Evolutionary conservation across 2,888 invertebrate species (phyloP).

Genomic region (Eilema sororculum): DNA sequence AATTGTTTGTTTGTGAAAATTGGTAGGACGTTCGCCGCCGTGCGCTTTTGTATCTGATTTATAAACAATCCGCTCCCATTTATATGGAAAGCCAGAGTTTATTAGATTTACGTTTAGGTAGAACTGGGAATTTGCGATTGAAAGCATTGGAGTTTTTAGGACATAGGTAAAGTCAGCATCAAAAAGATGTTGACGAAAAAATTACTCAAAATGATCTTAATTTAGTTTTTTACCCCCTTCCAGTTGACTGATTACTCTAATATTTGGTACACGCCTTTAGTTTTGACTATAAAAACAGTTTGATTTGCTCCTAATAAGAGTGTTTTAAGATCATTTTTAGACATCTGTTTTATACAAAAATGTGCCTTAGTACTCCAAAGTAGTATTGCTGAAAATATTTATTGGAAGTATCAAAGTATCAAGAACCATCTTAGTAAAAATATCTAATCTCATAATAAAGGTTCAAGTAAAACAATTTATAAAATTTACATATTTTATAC

Average conservation of each 20-base stretch:
- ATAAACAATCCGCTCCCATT: constrained; percentile 7
- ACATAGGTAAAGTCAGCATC: no score
- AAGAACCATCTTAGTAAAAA: neutral
- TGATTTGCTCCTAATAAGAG: no score
- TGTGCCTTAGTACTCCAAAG: neutral
- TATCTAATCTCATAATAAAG: neutral
- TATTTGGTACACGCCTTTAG: no score
- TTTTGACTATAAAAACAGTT: no score
- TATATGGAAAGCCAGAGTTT: neutral
- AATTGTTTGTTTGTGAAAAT: constrained; percentile 32
- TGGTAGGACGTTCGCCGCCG: neutral
- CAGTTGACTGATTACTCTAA: no score
- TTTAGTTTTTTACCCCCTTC: no score
- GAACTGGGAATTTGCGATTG: constrained; percentile 5
- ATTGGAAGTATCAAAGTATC: no score
- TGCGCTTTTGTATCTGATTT: constrained; percentile 11
- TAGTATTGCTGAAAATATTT: neutral
- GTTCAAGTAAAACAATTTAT: neutral
- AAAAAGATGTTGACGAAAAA: no score
- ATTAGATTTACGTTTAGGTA: neutral
- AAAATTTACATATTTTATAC: no score
- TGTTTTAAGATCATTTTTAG: neutral
- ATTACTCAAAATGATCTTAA: no score
- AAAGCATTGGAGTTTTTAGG: constrained; percentile 2
- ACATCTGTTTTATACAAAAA: neutral